These are phyloP conservation scores for Drosophila maculinotata DNA, from an alignment of 2,888 invertebrate genomes.

Conservation along the genomic window DNA sequence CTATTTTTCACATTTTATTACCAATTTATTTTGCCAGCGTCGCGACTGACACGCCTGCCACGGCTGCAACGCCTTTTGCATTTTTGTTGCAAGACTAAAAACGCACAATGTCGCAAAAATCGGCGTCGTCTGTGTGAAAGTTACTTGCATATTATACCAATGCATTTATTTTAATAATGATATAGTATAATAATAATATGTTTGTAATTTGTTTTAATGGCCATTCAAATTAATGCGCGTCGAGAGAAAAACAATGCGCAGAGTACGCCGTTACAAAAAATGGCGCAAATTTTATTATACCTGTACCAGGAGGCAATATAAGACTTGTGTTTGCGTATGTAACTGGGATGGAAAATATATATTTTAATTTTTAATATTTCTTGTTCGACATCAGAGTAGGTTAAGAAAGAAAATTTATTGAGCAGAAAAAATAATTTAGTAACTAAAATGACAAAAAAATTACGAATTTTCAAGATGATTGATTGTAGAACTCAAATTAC, in stretches of 20 bases:
- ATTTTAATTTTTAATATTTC: too few species aligned
- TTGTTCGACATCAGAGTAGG: too few species aligned
- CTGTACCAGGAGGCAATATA: neutral
- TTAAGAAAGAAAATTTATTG: too few species aligned
- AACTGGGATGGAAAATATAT: neutral
- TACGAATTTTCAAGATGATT: too few species aligned
- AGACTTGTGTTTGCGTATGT: neutral
- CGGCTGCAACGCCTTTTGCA: constrained; percentile 8
- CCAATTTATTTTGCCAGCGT: constrained; percentile 68
- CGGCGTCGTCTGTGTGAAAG: constrained; percentile 30
- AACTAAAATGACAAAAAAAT: too few species aligned
- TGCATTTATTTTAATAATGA: constrained; percentile 59
- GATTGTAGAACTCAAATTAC: too few species aligned
- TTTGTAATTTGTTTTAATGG: constrained; percentile 68
- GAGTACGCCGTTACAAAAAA: neutral
- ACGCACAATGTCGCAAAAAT: neutral
- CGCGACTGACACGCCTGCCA: constrained; percentile 45
- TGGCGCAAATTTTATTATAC: constrained; percentile 7
- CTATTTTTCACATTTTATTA: constrained; percentile 81
- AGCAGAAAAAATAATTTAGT: too few species aligned
- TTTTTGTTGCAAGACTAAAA: constrained; percentile 5
- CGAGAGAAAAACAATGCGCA: constrained; percentile 13
- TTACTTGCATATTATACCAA: constrained; percentile 38
- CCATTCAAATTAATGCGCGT: constrained; percentile 47
- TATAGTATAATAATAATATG: constrained; percentile 52